These are phyloP conservation scores for Maconellicoccus hirsutus DNA, from an alignment of 1,140 invertebrate species.

Conservation along the genomic window DNA sequence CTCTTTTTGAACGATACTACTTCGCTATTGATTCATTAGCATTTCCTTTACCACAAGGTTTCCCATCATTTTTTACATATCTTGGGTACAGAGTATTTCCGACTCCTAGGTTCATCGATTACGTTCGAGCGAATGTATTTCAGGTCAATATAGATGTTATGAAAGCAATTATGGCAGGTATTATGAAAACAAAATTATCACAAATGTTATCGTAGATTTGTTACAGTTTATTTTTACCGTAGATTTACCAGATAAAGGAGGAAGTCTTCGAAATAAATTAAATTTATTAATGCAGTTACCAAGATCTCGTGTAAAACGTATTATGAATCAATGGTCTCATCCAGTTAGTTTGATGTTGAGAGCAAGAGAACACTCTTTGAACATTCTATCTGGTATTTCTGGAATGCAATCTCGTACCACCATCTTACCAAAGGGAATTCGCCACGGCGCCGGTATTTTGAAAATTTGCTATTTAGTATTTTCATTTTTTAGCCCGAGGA, in stretches of 20 bases:
- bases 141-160: constrained; percentile 76
- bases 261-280: constrained; percentile 53
- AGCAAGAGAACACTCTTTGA: constrained; percentile 63
- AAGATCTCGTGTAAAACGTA: constrained; percentile 56
- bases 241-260: constrained; percentile 57
- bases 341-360: constrained; percentile 61
- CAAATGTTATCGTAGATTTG: not conserved
- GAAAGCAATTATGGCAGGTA: constrained; percentile 67
- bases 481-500: not conserved
- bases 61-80: constrained; percentile 75
- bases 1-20: constrained; percentile 45
- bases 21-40: constrained; percentile 63
- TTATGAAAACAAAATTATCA: not conserved
- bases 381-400: constrained; percentile 55
- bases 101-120: constrained; percentile 64
- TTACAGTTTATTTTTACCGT: constrained; percentile 24
- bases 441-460: constrained; percentile 16
- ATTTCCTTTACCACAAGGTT: constrained; percentile 70
- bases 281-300: constrained; percentile 57
- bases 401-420: not conserved
- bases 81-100: constrained; percentile 62
- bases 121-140: constrained; percentile 65
- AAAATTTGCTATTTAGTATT: not conserved
- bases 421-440: constrained; percentile 17
- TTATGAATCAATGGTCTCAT: constrained; percentile 64